These are phyloP conservation scores for Cassiopea andromeda DNA, from an alignment of 30 jellyfish, hydroid and myxozoan genomes.

Conservation along the genomic window DNA sequence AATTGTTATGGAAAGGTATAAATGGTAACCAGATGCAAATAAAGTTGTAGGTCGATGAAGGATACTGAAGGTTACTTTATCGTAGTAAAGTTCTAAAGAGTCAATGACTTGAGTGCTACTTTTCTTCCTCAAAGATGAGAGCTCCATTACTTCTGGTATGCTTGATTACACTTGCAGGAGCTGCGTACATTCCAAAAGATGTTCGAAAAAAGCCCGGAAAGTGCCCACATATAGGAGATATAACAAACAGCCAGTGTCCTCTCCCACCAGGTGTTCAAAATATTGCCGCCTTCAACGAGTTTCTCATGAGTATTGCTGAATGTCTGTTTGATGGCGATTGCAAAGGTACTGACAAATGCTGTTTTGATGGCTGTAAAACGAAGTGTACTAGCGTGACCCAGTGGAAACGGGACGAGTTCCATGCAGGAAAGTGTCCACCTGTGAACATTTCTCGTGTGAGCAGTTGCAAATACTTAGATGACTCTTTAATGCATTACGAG, in stretches of 20 bases:
- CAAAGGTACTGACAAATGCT: conserved; percentile 34
- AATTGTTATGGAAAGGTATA: not conserved
- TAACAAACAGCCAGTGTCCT: conserved; percentile 13
- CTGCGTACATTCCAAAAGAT: conserved; percentile 27
- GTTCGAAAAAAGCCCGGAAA: conserved; percentile 13
- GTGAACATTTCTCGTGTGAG: not conserved
- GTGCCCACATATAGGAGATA: conserved; percentile 1
- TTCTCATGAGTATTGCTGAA: conserved; percentile 26
- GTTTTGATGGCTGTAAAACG: conserved; percentile 56
- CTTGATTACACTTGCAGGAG: not conserved
- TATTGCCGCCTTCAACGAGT: conserved; percentile 19
- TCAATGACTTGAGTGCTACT: not conserved
- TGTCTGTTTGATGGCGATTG: conserved; percentile 44
- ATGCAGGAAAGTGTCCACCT: conserved; percentile 4
- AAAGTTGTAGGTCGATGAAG: not conserved
- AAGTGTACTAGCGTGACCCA: not conserved
- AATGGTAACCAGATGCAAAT: not conserved
- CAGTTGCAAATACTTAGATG: conserved; percentile 10
- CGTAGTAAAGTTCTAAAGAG: not conserved
- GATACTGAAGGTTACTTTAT: not conserved
- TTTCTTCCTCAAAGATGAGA: not conserved
- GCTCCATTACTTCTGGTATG: not conserved
- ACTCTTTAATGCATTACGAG: not conserved
- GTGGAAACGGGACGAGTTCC: not conserved
- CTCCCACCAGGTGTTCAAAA: conserved; percentile 15